Evolutionary conservation across 2,888 invertebrate genomes (phyloP), one percentile per base, ranked within the genome.

Genomic region (Parnassius apollo): DNA sequence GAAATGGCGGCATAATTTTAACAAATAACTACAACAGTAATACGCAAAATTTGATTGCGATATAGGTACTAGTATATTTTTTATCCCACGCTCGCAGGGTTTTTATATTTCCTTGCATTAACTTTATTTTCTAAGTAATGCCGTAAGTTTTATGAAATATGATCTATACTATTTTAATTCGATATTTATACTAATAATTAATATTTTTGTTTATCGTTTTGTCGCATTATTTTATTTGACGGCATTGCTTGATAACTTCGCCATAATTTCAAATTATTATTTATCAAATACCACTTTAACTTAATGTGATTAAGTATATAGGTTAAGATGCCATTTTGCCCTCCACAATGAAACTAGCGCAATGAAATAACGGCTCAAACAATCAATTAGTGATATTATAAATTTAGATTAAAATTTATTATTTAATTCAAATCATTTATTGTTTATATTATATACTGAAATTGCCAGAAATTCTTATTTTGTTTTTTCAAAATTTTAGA

Each of bases 361-460:
- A 50, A 58, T 45, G n/a, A 45, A 46, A 70, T 66, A 46, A 70
- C 65, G 69, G 72, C 72, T 71, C 72, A 75, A 74, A 71, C 65
- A 65, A 55, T 59, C 3, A 25, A 25, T 65, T 68, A 74, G 71
- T 75, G 74, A 74, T 75, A 73, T 72, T 72, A 65, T 64, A 65
- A 60, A 64, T 63, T 67, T 63, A 62, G 35, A 57, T 65, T 69
- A 66, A 57, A 66, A 55, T 65, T 68, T 62, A 62, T 65, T 63
- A 66, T 69, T 66, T 69, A 68, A 67, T 64, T 61, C 57, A 62
- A 59, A 64, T 62, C 66, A 61, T 62, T 56, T 66, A 65, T 59
- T 48, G 42, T 61, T 63, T 44, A 50, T 13, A 46, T 48, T 56
- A 50, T 53, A 48, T 22, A 63, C 9, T 62, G 25, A 64, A 58